Conservation (phyloP, 2,888 invertebrate species). For the Actias luna region DNA sequence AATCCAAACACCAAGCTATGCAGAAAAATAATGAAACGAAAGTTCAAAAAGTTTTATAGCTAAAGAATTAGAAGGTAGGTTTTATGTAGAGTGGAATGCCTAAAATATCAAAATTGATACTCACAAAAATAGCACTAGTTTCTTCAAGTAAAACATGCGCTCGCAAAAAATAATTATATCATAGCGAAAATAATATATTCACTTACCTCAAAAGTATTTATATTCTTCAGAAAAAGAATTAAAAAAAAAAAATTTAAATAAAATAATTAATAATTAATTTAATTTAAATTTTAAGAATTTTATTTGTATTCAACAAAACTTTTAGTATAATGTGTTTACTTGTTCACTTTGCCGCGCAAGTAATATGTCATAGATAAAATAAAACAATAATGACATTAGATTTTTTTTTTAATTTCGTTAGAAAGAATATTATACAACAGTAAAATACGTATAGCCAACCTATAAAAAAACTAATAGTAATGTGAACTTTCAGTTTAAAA, state of each 20-base stretch:
- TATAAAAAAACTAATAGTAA: neutral
- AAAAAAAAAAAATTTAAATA: too few relatives aligned
- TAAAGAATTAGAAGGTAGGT: too few relatives aligned
- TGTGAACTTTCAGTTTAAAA: neutral
- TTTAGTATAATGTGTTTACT: conserved; percentile 34
- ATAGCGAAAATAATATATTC: conserved; percentile 37
- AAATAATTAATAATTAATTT: too few relatives aligned
- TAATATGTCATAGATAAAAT: conserved; percentile 27
- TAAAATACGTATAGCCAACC: neutral
- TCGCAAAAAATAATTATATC: conserved; percentile 37
- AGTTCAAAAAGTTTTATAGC: too few relatives aligned
- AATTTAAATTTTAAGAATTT: too few relatives aligned
- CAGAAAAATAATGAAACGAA: too few relatives aligned
- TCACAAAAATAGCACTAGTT: too few relatives aligned
- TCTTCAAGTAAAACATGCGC: conserved; percentile 39
- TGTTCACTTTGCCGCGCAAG: conserved; percentile 30
- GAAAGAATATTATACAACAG: neutral
- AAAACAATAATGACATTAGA: conserved; percentile 23
- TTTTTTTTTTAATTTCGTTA: conserved; percentile 2
- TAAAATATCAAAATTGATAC: too few relatives aligned
- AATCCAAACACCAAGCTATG: too few relatives aligned
- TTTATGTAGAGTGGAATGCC: too few relatives aligned
- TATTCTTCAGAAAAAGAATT: conserved; percentile 35
- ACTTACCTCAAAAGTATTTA: conserved; percentile 34
- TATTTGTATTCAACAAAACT: conserved; percentile 37